These are phyloP conservation scores for Pelobates fuscus DNA, from an alignment of 2,113 vertebrate genomes.

Conservation along the genomic window DNA sequence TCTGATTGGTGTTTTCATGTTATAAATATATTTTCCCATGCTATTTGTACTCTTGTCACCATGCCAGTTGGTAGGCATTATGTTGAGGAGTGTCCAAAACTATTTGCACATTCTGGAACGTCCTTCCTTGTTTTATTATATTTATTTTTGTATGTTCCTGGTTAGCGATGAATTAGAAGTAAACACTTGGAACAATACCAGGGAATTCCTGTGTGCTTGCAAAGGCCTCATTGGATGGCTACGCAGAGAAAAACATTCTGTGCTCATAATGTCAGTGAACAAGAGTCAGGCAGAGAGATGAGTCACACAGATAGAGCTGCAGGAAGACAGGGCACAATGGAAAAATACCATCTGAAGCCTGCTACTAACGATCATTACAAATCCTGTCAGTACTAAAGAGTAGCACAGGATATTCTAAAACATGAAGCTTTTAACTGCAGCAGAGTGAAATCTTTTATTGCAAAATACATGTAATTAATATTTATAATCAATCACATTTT, in stretches of 20 bases:
- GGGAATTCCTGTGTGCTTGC: constrained; percentile 36
- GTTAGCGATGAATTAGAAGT: constrained; percentile 28
- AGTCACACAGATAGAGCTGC: constrained; percentile 34
- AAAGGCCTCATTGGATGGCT: constrained; percentile 29
- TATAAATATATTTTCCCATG: too few relatives aligned
- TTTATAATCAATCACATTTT: too few relatives aligned
- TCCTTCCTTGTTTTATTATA: neutral
- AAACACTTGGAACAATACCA: constrained; percentile 44
- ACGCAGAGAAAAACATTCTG: constrained; percentile 33
- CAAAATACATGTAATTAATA: too few relatives aligned
- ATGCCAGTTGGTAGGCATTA: too few relatives aligned
- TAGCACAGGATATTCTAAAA: neutral
- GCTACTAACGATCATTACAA: constrained; percentile 30
- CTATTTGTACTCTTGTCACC: too few relatives aligned
- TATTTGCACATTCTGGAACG: too few relatives aligned
- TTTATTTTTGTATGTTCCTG: constrained; percentile 26
- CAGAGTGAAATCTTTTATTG: too few relatives aligned
- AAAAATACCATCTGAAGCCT: constrained; percentile 40
- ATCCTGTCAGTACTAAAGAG: constrained; percentile 23
- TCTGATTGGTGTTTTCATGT: too few relatives aligned
- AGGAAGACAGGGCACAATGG: constrained; percentile 24
- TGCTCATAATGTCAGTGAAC: constrained; percentile 42
- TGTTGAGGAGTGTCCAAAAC: too few relatives aligned
- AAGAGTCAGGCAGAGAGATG: constrained; percentile 21
- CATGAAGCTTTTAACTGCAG: too few relatives aligned